Conservation (phyloP, 2,888 invertebrate species). For the Odontocolon sp. region DNA sequence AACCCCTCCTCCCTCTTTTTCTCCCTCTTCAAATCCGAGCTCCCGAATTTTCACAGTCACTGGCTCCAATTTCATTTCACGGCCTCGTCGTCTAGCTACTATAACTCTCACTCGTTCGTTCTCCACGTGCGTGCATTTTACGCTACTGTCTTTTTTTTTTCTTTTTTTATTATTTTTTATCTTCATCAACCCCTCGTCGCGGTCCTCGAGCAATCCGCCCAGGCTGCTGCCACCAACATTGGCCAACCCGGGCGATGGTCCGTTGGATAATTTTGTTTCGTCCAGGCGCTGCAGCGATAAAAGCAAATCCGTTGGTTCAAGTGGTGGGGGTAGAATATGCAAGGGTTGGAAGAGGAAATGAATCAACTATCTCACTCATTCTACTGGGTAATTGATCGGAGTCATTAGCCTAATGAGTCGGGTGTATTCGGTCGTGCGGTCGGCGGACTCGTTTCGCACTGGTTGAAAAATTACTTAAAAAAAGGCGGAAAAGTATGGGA, state of each 20-base stretch:
- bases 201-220: conserved; percentile 4
- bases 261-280: conserved; percentile 46
- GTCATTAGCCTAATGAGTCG: conserved; percentile 64
- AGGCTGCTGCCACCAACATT: background rate
- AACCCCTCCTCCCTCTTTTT: conserved; percentile 26
- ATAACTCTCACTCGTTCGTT: conserved; percentile 43
- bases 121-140: conserved; percentile 5
- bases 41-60: conserved; percentile 75
- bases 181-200: conserved; percentile 36
- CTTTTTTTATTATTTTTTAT: conserved; percentile 1
- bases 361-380: conserved; percentile 14
- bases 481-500: background rate
- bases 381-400: conserved; percentile 59
- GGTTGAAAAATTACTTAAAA: background rate
- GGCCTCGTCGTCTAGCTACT: conserved; percentile 44
- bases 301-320: conserved; percentile 20
- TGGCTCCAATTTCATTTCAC: conserved; percentile 73
- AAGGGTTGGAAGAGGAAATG: background rate
- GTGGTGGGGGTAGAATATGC: background rate
- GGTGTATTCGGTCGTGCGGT: conserved; percentile 17
- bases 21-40: conserved; percentile 45
- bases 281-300: conserved; percentile 23
- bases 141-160: conserved; percentile 1
- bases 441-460: background rate
- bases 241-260: background rate